Conservation (phyloP, 2,888 invertebrate species). For the Platycheirus albimanus region DNA sequence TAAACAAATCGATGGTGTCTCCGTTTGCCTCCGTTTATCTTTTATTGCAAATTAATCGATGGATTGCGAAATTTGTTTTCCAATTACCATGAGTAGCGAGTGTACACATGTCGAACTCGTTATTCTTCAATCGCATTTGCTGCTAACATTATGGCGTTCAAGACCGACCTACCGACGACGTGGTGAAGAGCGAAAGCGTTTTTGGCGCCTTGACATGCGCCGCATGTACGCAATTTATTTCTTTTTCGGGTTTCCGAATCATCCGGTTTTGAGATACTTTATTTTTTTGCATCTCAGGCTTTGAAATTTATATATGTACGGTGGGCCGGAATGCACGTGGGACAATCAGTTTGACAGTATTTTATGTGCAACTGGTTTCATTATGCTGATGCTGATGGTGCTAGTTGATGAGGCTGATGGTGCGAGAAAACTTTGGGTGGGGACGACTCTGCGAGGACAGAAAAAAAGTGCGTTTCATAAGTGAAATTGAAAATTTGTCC, state of each 20-base stretch:
- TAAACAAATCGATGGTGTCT: slow-evolving; percentile 49
- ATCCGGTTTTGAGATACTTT: slow-evolving; percentile 56
- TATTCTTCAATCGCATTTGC: slow-evolving; percentile 35
- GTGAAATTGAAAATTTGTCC: slow-evolving; percentile 69
- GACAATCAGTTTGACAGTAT: slow-evolving; percentile 46
- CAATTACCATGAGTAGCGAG: slow-evolving; percentile 53
- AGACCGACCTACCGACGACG: background rate
- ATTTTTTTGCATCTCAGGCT: background rate
- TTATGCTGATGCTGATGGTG: slow-evolving; percentile 12
- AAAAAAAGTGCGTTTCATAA: slow-evolving; percentile 60
- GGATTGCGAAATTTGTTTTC: slow-evolving; percentile 70
- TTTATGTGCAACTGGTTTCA: slow-evolving; percentile 58
- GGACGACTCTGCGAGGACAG: too few species aligned
- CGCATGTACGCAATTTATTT: slow-evolving; percentile 52
- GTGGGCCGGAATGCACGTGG: slow-evolving; percentile 59
- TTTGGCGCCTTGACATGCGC: slow-evolving; percentile 65
- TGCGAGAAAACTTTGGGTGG: too few species aligned
- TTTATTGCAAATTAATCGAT: slow-evolving; percentile 70
- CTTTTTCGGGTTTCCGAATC: slow-evolving; percentile 44
- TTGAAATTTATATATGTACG: background rate
- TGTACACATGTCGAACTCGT: slow-evolving; percentile 70
- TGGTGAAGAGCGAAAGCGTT: slow-evolving; percentile 68
- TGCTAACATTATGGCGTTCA: too few species aligned
- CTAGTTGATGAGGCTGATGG: too few species aligned
- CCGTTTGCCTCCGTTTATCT: slow-evolving; percentile 64